Conservation (phyloP, 2,888 invertebrate species). For the Parthenolecanium corni region DNA sequence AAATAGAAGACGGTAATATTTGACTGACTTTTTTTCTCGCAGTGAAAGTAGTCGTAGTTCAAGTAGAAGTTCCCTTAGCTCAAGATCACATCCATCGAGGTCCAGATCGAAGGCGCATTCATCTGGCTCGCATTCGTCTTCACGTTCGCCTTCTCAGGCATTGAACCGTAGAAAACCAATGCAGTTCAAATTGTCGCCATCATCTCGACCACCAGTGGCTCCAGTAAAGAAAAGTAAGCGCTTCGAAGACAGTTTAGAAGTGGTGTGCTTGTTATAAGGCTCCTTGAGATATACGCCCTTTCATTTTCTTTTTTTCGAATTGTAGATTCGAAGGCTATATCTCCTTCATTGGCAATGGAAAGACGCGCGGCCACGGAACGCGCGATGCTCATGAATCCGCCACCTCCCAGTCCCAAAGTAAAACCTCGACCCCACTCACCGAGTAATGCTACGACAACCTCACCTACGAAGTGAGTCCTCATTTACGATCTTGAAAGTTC, state of each 20-base stretch:
- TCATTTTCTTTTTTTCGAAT: neutral
- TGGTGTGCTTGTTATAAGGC: neutral
- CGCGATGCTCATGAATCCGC: conserved; percentile 57
- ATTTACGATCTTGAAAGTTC: no score
- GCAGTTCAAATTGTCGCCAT: conserved; percentile 28
- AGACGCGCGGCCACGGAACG: conserved; percentile 48
- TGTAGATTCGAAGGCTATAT: conserved; percentile 33
- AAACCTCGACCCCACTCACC: conserved; percentile 26
- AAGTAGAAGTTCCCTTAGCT: conserved; percentile 40
- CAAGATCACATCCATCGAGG: conserved; percentile 42
- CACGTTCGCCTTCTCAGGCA: conserved; percentile 37
- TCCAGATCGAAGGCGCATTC: conserved; percentile 41
- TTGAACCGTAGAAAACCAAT: conserved; percentile 33
- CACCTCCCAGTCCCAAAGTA: conserved; percentile 47
- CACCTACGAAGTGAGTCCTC: neutral
- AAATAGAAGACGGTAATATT: no score
- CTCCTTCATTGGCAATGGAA: conserved; percentile 35
- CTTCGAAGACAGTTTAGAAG: neutral
- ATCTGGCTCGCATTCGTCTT: conserved; percentile 31
- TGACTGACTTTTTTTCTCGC: neutral
- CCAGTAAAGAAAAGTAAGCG: conserved; percentile 5
- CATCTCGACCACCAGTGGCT: conserved; percentile 21
- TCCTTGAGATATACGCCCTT: neutral
- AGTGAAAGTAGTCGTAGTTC: conserved; percentile 38
- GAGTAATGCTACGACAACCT: conserved; percentile 28